Evolutionary conservation across 2,888 invertebrate species (phyloP), one percentile per base, ranked within the genome.

Genomic region (Diogma glabrata): DNA sequence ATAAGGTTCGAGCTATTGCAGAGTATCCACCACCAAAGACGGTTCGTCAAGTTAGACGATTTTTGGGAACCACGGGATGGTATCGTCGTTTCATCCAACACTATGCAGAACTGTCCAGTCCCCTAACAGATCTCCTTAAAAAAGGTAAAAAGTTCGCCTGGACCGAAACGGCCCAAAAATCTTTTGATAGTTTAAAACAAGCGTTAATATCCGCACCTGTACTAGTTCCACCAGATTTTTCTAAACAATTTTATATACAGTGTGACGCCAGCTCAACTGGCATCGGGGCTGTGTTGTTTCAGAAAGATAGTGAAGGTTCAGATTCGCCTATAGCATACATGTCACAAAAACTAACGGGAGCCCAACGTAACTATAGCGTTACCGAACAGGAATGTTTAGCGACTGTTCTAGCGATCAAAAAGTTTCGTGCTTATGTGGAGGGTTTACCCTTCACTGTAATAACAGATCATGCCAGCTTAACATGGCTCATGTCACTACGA

Each of bases 311-410:
- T 5, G 38, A 38, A 16, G 38, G 38, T 38, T 16, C 38, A 38
- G 38, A 16, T 19, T 19, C 17, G 3, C 38, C 38, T 3, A 38
- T 38, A 38, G 38, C 38, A 10, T 38, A 38, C 19, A 38, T 38
- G 38, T 38, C 38, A 19, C 38, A 38, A 16, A 38, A 38, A 38
- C 10, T 38, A 8, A 38, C 17, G 1, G 38, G 38, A 9, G 38
- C 17, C 8, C 38, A 38, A 38, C 38, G 38, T 9, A 38, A 38
- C 3, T 38, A 38, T 38, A 38, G 38, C 16, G 17, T 38, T n/a
- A 38, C 38, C 6, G 38, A 38, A 38, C 38, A 38, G 16, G 16
- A 38, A 38, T 38, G 38, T 10, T 38, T 38, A n/a, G 38, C 38
- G 3, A 19, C 38, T 6, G 16, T 38, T 8, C 19, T 16, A 38